These are phyloP conservation scores for Sprattus sprattus DNA, from an alignment of 2,113 vertebrate species.

Conservation along the genomic window DNA sequence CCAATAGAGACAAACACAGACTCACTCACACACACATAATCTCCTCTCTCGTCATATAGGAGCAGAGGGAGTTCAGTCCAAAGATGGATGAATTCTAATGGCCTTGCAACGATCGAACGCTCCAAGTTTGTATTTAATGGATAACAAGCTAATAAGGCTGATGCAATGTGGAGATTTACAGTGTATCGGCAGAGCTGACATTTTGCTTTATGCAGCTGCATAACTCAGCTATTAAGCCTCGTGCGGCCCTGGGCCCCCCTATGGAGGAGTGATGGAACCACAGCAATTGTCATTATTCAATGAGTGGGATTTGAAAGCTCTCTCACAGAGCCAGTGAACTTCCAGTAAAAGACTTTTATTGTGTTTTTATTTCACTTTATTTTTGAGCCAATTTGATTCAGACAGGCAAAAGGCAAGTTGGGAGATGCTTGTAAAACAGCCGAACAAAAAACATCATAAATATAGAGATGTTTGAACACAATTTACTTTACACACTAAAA, in stretches of 20 bases:
- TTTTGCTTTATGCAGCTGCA: conserved; percentile 58
- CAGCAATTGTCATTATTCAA: conserved; percentile 10
- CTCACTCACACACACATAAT: conserved; percentile 12
- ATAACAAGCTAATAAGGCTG: conserved; percentile 30
- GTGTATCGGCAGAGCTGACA: conserved; percentile 52
- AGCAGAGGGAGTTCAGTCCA: neutral
- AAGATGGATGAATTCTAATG: conserved; percentile 23
- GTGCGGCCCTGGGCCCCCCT: conserved; percentile 23
- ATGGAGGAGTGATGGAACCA: conserved; percentile 38
- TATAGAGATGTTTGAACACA: neutral
- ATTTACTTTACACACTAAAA: neutral
- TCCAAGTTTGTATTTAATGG: conserved; percentile 30
- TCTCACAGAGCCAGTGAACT: neutral
- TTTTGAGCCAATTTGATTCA: neutral
- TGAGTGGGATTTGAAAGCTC: neutral
- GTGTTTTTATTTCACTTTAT: neutral
- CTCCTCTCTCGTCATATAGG: neutral
- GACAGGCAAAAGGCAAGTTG: neutral
- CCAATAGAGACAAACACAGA: neutral
- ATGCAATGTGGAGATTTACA: conserved; percentile 55
- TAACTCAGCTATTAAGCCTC: conserved; percentile 52
- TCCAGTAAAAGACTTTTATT: neutral
- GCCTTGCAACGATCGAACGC: conserved; percentile 7
- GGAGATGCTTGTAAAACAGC: neutral
- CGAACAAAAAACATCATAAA: neutral